phyloP scores from a whole-genome alignment of 2,797 vertebrate genomes.

The Hipposideros larvatus region DNA sequence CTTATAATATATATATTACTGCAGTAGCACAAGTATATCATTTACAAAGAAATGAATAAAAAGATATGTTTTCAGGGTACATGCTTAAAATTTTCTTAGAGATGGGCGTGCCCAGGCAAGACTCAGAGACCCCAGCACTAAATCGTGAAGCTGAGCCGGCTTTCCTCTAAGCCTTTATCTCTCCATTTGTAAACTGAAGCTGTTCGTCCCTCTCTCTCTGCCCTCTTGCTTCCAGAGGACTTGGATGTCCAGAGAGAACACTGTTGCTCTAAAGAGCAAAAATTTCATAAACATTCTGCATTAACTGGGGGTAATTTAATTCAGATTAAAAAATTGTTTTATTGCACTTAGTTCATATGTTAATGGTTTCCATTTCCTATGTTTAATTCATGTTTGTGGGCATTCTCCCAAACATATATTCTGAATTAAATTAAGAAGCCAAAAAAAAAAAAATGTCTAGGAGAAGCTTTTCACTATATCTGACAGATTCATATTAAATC shows the following conservation, averaged over 20 bases:
- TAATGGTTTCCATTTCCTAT: constrained; percentile 65
- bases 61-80: background rate
- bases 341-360: constrained; percentile 54
- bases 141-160: background rate
- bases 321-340: constrained; percentile 65
- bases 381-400: constrained; percentile 73
- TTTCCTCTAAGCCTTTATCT: background rate
- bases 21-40: background rate
- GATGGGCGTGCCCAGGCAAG: background rate
- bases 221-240: background rate
- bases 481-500: constrained; percentile 59
- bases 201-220: background rate
- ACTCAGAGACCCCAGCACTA: background rate
- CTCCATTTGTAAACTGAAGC: background rate
- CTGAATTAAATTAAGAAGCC: constrained; percentile 70
- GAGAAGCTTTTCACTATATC: constrained; percentile 54
- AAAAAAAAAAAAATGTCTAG: constrained; percentile 33
- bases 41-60: constrained; percentile 36
- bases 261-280: constrained; percentile 32
- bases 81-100: background rate
- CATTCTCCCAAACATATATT: constrained; percentile 69
- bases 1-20: background rate
- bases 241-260: background rate
- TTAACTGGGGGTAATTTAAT: constrained; percentile 53
- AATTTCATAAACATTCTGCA: constrained; percentile 47